These are phyloP conservation scores for Drosophila ustulata DNA, from an alignment of 2,888 invertebrate genomes.

Conservation along the genomic window DNA sequence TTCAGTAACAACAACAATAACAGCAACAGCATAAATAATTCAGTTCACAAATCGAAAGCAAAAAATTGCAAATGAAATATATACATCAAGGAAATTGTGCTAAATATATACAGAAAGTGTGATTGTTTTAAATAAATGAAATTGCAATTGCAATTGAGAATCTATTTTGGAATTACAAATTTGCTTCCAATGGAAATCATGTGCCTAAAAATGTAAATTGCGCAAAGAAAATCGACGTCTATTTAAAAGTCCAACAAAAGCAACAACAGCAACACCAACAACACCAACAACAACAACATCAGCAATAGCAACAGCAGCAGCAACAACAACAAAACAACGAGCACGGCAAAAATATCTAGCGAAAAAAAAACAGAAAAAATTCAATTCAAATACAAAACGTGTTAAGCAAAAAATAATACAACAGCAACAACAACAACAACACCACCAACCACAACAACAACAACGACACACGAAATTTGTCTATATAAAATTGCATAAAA, in stretches of 20 bases:
- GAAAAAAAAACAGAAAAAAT: conserved; percentile 55
- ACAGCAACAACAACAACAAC: conserved; percentile 53
- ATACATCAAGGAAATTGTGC: conserved; percentile 40
- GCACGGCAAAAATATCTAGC: conserved; percentile 68
- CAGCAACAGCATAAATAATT: conserved; percentile 34
- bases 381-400: conserved; percentile 79
- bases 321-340: conserved; percentile 43
- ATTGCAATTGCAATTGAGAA: conserved; percentile 60
- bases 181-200: conserved; percentile 79
- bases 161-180: conserved; percentile 73
- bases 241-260: conserved; percentile 71
- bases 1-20: background rate
- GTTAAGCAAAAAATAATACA: conserved; percentile 69
- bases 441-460: conserved; percentile 35
- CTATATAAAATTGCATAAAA: conserved; percentile 81
- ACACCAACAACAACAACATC: conserved; percentile 34
- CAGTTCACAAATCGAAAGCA: conserved; percentile 7
- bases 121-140: conserved; percentile 28
- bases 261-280: conserved; percentile 42
- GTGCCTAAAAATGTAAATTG: conserved; percentile 82
- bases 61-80: conserved; percentile 25
- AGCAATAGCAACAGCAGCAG: conserved; percentile 33
- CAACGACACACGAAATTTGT: conserved; percentile 66
- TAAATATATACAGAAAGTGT: conserved; percentile 26
- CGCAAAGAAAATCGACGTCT: conserved; percentile 79